A percentile compares a stretch with the other conserved stretches of the same genome.
Conservation (phyloP, 2,113 vertebrate species). For the Corythornis cristatus region DNA sequence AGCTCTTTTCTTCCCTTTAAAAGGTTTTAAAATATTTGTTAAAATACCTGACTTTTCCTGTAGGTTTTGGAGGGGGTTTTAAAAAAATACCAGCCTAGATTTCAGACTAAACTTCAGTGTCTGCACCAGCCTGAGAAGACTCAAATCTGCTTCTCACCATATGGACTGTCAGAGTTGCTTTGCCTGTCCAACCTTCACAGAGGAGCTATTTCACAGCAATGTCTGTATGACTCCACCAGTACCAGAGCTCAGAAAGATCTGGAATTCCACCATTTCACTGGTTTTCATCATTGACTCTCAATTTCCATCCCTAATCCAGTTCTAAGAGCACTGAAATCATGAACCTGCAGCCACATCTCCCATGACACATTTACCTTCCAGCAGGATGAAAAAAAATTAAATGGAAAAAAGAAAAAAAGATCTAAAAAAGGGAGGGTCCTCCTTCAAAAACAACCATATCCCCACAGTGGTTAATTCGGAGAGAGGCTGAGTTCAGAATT, state of each 20-base stretch:
- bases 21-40: constrained; percentile 46
- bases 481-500: not conserved
- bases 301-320: not conserved
- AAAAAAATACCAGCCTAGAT: not conserved
- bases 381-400: not conserved
- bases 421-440: not conserved
- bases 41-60: constrained; percentile 49
- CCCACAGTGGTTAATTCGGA: not conserved
- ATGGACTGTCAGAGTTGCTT: not conserved
- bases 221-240: not conserved
- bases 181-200: not conserved
- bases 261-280: not conserved
- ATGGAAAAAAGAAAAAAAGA: not conserved
- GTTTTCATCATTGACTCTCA: not conserved
- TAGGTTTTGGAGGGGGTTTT: constrained; percentile 39
- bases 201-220: not conserved
- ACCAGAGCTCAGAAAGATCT: not conserved
- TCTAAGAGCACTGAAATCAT: not conserved
- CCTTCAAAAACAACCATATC: not conserved
- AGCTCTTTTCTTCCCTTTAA: constrained; percentile 40
- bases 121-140: not conserved
- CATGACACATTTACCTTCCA: not conserved
- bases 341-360: not conserved
- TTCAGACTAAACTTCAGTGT: constrained; percentile 27
- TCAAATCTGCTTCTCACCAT: not conserved